Conservation (phyloP, 2,797 vertebrate species). For the Scyliorhinus canicula region DNA sequence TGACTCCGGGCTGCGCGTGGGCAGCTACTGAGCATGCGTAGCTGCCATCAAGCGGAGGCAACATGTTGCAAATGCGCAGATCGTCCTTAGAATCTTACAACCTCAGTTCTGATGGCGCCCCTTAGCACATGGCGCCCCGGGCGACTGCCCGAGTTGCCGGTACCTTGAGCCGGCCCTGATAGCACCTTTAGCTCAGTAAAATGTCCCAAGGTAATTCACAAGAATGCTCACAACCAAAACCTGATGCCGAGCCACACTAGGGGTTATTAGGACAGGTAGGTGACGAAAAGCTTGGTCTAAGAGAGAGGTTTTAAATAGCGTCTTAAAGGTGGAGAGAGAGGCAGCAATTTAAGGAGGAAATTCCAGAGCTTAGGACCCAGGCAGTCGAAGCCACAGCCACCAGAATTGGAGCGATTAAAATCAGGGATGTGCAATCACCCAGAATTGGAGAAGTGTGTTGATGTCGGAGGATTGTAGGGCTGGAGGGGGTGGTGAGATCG, state of each 20-base stretch:
- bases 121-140: no score
- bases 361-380: background rate
- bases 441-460: background rate
- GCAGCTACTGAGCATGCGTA: no score
- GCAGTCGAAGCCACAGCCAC: background rate
- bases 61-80: no score
- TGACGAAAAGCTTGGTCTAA: background rate
- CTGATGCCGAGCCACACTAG: no score
- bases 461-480: background rate
- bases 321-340: background rate
- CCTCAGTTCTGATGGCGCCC: no score
- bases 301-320: background rate
- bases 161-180: no score
- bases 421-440: background rate
- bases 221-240: no score
- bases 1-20: no score
- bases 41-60: no score
- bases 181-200: background rate
- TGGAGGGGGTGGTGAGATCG: background rate
- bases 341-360: background rate
- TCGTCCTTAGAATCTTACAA: no score
- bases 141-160: no score
- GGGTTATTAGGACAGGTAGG: background rate
- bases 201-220: no score
- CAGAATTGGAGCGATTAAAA: background rate